A percentile compares a stretch with the other conserved stretches of the same genome.
phyloP scores from a whole-genome alignment of 2,797 vertebrate species.

The Enteromius argenteus region DNA sequence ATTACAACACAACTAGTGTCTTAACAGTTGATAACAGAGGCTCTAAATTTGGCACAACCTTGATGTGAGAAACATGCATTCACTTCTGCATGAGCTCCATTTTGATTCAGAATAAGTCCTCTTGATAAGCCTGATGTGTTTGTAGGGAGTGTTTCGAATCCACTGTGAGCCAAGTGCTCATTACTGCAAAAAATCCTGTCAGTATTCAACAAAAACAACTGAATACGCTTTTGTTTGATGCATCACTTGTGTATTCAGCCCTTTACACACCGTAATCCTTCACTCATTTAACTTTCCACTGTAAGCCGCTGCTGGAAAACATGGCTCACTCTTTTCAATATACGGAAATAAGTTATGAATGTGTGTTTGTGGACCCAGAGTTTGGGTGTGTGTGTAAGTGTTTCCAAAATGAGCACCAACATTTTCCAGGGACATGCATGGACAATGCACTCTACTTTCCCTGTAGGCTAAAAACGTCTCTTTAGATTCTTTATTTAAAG shows the following conservation, averaged over 20 bases:
- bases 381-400: conserved; percentile 67
- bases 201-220: background rate
- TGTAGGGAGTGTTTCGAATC: conserved; percentile 19
- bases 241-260: conserved; percentile 43
- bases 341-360: conserved; percentile 67
- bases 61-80: background rate
- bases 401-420: conserved; percentile 72
- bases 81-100: background rate
- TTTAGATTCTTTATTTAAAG: conserved; percentile 62
- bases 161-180: background rate
- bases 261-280: conserved; percentile 40
- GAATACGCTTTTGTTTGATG: background rate
- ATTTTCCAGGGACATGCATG: conserved; percentile 76
- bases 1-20: background rate
- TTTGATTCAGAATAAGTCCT: background rate
- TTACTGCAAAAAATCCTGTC: background rate
- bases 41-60: background rate
- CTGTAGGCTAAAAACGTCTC: conserved; percentile 57
- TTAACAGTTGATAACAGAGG: background rate
- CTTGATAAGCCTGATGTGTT: background rate
- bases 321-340: conserved; percentile 72
- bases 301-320: conserved; percentile 51
- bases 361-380: conserved; percentile 63
- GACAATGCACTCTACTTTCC: conserved; percentile 67
- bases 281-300: conserved; percentile 59